phyloP scores from a whole-genome alignment of 2,113 vertebrate species.

The Merops nubicus region DNA sequence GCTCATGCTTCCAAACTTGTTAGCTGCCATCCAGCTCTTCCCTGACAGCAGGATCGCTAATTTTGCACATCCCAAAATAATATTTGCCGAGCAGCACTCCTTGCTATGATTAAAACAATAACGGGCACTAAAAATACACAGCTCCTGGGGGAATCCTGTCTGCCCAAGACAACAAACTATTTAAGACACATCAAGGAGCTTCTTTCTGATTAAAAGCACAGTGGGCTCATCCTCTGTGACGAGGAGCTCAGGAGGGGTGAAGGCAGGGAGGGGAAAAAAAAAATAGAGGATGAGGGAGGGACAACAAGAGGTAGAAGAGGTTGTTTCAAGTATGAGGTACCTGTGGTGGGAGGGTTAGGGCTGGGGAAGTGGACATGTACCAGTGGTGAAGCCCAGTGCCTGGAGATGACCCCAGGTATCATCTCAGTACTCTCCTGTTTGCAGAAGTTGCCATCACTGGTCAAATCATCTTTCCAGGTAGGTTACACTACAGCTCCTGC shows the following conservation, averaged over 20 bases:
- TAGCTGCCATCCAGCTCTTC: neutral
- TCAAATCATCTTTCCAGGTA: neutral
- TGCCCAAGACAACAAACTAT: neutral
- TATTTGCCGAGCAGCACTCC: neutral
- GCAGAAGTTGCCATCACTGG: neutral
- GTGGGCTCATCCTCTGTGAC: neutral
- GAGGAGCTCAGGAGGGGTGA: neutral
- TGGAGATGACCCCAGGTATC: neutral
- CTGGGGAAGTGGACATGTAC: neutral
- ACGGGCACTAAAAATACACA: conserved; percentile 15
- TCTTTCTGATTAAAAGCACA: neutral
- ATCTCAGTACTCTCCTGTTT: neutral
- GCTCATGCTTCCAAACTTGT: neutral
- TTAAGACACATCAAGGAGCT: neutral
- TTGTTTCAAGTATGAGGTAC: neutral
- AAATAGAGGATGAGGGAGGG: neutral
- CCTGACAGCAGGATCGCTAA: neutral
- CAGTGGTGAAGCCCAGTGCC: rapidly evolving
- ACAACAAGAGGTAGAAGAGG: neutral
- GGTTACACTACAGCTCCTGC: neutral
- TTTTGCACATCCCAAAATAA: conserved; percentile 10
- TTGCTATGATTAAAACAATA: conserved; percentile 23
- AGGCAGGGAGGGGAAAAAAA: rapidly evolving
- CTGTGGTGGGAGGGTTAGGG: neutral
- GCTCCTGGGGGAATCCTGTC: conserved; percentile 19